Percentiles rank a stretch among this genome's conserved stretches.
phyloP scores from a whole-genome alignment of 2,797 vertebrate species.

The Pseudochromis fuscus region DNA sequence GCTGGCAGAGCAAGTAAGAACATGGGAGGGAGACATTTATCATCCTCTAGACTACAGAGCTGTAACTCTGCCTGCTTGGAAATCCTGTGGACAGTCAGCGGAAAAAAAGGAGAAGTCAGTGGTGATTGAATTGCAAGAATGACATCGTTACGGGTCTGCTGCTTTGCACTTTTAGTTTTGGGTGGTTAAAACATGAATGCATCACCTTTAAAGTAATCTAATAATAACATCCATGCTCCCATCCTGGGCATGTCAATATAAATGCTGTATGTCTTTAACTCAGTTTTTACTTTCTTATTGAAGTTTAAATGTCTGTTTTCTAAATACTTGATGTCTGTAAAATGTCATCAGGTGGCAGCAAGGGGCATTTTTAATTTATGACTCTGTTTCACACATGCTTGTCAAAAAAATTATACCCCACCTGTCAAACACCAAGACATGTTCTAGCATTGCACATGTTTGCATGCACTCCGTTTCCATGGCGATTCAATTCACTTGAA shows the following conservation, averaged over 20 bases:
- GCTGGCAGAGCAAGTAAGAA: constrained; percentile 83
- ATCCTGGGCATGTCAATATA: constrained; percentile 1
- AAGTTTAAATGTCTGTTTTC: too few relatives aligned
- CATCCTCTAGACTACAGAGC: constrained; percentile 79
- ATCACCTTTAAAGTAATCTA: constrained; percentile 11
- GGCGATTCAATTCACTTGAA: constrained; percentile 60
- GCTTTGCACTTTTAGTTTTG: constrained; percentile 57
- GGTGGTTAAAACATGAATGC: constrained; percentile 53
- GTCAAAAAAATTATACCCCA: constrained; percentile 43
- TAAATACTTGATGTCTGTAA: too few relatives aligned
- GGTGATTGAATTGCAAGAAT: constrained; percentile 73
- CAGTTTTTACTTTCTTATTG: too few relatives aligned
- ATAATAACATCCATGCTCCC: constrained; percentile 11
- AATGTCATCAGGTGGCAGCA: neutral
- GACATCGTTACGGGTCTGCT: constrained; percentile 47
- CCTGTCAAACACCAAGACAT: constrained; percentile 33
- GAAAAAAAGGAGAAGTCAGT: constrained; percentile 35
- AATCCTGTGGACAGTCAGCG: constrained; percentile 73
- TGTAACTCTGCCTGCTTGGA: constrained; percentile 80
- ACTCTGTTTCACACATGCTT: constrained; percentile 31
- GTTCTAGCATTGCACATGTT: constrained; percentile 48
- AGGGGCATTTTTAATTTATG: constrained; percentile 18
- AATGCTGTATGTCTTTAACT: neutral
- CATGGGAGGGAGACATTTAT: constrained; percentile 84
- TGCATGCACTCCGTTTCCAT: constrained; percentile 59